These are phyloP conservation scores for Thymelicus lineola DNA, from an alignment of 2,888 invertebrate genomes.

Conservation along the genomic window DNA sequence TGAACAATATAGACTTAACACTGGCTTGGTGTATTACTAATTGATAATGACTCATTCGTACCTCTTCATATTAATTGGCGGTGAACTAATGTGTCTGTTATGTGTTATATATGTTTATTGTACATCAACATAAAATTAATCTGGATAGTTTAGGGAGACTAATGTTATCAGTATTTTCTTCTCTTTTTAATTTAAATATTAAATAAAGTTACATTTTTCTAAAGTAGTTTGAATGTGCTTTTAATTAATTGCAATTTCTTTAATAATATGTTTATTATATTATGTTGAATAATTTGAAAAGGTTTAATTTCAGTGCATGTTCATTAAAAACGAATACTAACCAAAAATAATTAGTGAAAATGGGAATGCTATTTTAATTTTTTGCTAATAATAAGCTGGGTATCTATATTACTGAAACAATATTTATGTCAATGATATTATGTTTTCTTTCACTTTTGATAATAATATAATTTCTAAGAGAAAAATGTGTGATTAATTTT, in stretches of 20 bases:
- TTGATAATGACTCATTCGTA: conserved; percentile 14
- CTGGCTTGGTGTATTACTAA: conserved; percentile 31
- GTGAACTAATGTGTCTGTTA: conserved; percentile 19
- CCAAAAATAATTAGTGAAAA: background rate
- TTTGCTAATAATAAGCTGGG: too few species aligned
- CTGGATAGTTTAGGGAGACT: background rate
- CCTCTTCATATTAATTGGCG: conserved; percentile 11
- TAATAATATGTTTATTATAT: background rate
- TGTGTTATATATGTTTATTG: background rate
- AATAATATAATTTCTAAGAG: too few species aligned
- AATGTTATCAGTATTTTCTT: background rate
- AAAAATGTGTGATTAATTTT: too few species aligned
- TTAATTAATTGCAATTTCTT: background rate
- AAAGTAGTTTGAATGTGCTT: background rate
- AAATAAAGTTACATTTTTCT: background rate
- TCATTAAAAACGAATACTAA: background rate
- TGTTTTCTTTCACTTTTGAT: too few species aligned
- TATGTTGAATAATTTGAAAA: background rate
- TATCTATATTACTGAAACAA: too few species aligned
- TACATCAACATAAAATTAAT: background rate
- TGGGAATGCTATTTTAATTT: background rate
- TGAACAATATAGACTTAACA: conserved; percentile 24
- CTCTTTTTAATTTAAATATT: background rate
- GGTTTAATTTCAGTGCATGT: conserved; percentile 1
- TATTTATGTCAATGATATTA: too few species aligned